These are phyloP conservation scores for Entomyzon cyanotis DNA, from an alignment of 2,113 vertebrate genomes.

Conservation along the genomic window DNA sequence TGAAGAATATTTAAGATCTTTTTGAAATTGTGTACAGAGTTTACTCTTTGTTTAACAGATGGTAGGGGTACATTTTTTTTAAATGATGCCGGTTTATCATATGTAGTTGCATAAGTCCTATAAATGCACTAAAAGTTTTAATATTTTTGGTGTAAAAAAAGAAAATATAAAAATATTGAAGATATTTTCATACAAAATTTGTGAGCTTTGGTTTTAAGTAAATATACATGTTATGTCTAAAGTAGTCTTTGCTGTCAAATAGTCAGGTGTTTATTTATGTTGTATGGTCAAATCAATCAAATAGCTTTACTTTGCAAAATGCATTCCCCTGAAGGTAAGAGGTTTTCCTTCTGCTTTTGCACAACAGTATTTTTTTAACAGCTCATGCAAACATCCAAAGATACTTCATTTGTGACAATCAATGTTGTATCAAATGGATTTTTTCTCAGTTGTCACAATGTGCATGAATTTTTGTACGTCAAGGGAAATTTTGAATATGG, in stretches of 20 bases:
- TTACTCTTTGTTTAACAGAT: background rate
- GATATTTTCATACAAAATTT: background rate
- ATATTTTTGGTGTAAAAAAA: background rate
- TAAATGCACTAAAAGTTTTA: background rate
- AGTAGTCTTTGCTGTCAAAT: background rate
- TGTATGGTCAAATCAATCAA: background rate
- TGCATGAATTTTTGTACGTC: background rate
- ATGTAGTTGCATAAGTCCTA: background rate
- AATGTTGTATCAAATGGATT: background rate
- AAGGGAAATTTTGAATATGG: background rate
- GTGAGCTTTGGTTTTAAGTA: background rate
- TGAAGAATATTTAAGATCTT: background rate
- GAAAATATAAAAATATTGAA: background rate
- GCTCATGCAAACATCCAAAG: accelerated
- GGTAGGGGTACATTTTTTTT: background rate
- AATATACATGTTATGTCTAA: background rate
- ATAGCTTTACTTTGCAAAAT: background rate
- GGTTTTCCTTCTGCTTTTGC: background rate
- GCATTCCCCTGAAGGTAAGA: background rate
- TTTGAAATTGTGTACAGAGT: background rate
- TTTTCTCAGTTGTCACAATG: background rate
- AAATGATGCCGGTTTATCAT: background rate
- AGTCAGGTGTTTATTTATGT: background rate
- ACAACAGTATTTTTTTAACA: background rate
- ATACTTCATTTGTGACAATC: background rate